A percentile compares a stretch with the other conserved stretches of the same genome.
Conservation (phyloP, 2,113 vertebrate species). For the Pavo muticus region DNA sequence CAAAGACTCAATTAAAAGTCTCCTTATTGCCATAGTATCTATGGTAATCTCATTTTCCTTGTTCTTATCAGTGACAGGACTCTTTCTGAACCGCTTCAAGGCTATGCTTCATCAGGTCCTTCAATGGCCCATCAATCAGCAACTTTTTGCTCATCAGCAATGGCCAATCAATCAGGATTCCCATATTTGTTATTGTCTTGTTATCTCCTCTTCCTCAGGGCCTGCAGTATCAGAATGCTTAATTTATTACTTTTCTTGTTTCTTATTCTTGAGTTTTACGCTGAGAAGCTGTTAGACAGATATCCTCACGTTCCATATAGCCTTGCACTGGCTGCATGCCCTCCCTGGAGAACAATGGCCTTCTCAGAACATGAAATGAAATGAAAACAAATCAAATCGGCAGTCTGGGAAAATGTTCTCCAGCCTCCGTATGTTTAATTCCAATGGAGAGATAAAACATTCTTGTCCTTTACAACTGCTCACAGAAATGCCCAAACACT, state of each 20-base stretch:
- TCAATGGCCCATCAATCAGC: not conserved
- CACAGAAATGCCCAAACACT: constrained; percentile 38
- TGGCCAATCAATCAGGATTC: not conserved
- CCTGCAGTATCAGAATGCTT: not conserved
- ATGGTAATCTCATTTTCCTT: not conserved
- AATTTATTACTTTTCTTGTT: not conserved
- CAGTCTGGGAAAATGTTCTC: not conserved
- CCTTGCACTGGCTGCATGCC: accelerated
- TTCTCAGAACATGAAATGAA: not conserved
- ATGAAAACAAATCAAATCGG: not conserved
- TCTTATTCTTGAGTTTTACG: not conserved
- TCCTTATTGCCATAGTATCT: not conserved
- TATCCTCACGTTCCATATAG: not conserved
- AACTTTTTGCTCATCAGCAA: not conserved
- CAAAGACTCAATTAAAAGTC: not conserved
- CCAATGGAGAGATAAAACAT: constrained; percentile 1
- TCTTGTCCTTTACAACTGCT: not conserved
- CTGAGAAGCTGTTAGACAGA: not conserved
- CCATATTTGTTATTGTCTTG: not conserved
- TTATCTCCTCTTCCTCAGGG: not conserved
- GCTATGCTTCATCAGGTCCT: not conserved
- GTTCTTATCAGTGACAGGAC: not conserved
- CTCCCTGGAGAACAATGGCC: not conserved
- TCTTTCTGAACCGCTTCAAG: not conserved
- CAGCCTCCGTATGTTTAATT: not conserved